Conservation (phyloP, 2,113 vertebrate genomes). For the Sinocyclocheilus anophthalmus region DNA sequence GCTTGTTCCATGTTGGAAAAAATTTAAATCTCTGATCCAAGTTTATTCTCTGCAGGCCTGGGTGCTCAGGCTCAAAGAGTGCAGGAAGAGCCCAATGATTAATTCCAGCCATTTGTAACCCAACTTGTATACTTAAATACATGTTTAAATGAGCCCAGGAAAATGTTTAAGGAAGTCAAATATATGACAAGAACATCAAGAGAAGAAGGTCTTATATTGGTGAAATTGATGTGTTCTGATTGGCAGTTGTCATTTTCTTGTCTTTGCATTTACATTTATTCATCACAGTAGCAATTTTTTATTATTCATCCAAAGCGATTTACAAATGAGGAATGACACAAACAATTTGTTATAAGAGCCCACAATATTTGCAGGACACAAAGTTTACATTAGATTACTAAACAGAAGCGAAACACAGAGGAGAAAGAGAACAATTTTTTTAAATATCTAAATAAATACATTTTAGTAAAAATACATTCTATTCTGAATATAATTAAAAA, state of each 20-base stretch:
- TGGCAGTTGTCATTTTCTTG: not conserved
- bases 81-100: constrained; percentile 30
- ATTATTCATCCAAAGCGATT: not conserved
- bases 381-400: not conserved
- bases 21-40: constrained; percentile 49
- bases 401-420: not conserved
- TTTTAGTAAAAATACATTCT: not conserved
- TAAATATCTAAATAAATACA: not conserved
- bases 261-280: not conserved
- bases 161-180: not conserved
- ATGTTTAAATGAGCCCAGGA: constrained; percentile 12
- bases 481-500: no score
- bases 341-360: no score
- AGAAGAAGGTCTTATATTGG: no score
- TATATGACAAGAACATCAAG: not conserved
- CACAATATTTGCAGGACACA: no score
- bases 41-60: constrained; percentile 41
- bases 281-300: not conserved
- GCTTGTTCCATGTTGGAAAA: constrained; percentile 27
- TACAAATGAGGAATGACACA: no score
- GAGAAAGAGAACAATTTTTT: not conserved
- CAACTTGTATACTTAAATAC: not conserved
- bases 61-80: constrained; percentile 14
- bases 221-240: not conserved
- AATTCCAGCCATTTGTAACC: not conserved